A percentile compares a stretch with the other conserved stretches of the same genome.
Conservation (phyloP, 2,113 vertebrate genomes). For the Sapajus apella region DNA sequence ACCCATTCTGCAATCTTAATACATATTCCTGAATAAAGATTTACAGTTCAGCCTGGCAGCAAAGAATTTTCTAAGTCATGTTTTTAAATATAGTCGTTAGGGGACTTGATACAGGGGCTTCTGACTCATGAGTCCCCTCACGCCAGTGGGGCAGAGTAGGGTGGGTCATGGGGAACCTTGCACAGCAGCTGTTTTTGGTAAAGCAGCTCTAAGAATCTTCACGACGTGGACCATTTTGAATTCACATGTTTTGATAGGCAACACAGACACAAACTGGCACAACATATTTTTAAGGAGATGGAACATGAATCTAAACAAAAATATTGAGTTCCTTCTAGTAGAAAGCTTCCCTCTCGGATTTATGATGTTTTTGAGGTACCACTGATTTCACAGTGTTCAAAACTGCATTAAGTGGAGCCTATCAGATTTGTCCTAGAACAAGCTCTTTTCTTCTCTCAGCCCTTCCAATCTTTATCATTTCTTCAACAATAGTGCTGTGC, state of each 20-base stretch:
- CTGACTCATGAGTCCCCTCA: fast-evolving
- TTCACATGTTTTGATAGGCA: not conserved
- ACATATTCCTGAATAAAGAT: slow-evolving; percentile 78
- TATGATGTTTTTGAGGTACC: not conserved
- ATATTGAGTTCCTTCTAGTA: not conserved
- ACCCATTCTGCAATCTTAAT: slow-evolving; percentile 73
- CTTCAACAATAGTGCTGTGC: not conserved
- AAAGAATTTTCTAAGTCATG: not conserved
- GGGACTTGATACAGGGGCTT: not conserved
- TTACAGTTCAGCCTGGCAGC: slow-evolving; percentile 71
- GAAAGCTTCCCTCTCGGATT: not conserved
- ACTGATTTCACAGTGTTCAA: not conserved
- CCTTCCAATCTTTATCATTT: not conserved
- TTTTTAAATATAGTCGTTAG: not conserved
- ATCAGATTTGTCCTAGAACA: not conserved
- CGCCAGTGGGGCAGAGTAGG: not conserved
- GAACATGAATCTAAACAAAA: not conserved
- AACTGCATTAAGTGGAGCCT: not conserved
- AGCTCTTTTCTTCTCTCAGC: not conserved
- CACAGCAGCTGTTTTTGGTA: not conserved
- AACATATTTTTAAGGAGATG: not conserved
- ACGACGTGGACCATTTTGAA: not conserved
- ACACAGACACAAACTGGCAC: not conserved
- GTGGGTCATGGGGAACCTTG: no score
- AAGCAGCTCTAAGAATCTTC: not conserved